phyloP scores from a whole-genome alignment of 1,140 invertebrate genomes.

The Diorhabda elongata region DNA sequence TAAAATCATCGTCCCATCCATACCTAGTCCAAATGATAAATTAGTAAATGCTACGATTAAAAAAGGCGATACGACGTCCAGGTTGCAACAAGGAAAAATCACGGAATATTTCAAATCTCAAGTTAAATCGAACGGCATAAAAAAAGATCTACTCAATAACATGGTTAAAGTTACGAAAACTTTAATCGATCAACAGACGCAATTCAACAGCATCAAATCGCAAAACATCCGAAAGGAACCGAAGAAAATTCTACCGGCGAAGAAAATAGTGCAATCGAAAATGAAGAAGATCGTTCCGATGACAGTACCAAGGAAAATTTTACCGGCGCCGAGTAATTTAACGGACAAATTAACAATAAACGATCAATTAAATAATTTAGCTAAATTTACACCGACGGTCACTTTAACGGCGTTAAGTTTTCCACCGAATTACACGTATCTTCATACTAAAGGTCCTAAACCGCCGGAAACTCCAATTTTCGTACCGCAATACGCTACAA shows the following conservation, averaged over 20 bases:
- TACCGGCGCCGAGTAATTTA: constrained; percentile 44
- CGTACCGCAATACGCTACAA: constrained; percentile 40
- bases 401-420: constrained; percentile 40
- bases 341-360: constrained; percentile 31
- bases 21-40: constrained; percentile 25
- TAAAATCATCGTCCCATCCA: constrained; percentile 16
- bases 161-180: constrained; percentile 22
- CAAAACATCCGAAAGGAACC: constrained; percentile 16
- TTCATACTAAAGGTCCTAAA: constrained; percentile 42
- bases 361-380: constrained; percentile 26
- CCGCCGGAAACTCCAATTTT: constrained; percentile 42
- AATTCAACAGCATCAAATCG: constrained; percentile 29
- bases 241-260: constrained; percentile 6
- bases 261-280: constrained; percentile 29
- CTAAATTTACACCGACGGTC: constrained; percentile 36
- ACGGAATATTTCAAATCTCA: constrained; percentile 79
- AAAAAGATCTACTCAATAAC: constrained; percentile 21
- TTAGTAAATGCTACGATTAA: constrained; percentile 32
- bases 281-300: constrained; percentile 27
- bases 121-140: constrained; percentile 61
- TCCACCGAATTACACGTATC: constrained; percentile 41
- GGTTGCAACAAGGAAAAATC: constrained; percentile 59
- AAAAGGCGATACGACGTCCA: constrained; percentile 47
- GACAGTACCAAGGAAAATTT: constrained; percentile 43
- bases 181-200: constrained; percentile 31